Evolutionary conservation across 2,113 vertebrate species (phyloP).

Genomic region (Camelus bactrianus): DNA sequence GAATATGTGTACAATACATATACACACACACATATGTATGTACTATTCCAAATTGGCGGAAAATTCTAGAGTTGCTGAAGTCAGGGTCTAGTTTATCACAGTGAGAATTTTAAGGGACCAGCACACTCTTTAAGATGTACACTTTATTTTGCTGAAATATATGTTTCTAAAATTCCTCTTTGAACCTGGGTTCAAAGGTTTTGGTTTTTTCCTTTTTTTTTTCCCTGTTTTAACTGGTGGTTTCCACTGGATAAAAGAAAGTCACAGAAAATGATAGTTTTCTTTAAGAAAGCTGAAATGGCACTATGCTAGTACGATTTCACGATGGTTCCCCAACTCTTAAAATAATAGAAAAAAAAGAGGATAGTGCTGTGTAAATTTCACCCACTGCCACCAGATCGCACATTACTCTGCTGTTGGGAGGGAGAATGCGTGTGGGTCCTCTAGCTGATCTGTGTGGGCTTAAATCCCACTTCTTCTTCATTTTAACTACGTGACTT

Average conservation of each 20-base stretch:
- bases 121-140: neutral
- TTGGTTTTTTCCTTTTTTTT: neutral
- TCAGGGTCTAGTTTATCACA: neutral
- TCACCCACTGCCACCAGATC: neutral
- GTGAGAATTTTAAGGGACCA: neutral
- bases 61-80: neutral
- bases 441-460: accelerated
- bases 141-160: neutral
- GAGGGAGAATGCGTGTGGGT: neutral
- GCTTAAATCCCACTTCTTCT: neutral
- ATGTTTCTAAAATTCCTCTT: neutral
- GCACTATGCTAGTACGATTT: neutral
- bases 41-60: neutral
- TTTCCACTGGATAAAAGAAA: neutral
- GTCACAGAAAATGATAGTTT: neutral
- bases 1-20: neutral
- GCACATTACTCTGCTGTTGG: accelerated
- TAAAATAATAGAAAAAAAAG: neutral
- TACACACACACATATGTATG: accelerated
- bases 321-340: neutral
- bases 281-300: constrained; percentile 5
- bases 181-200: neutral
- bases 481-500: neutral
- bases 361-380: too few relatives aligned
- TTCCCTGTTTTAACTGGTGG: neutral